A percentile compares a stretch with the other conserved stretches of the same genome.
Conservation (phyloP, 2,113 vertebrate genomes). For the Corydoras maculifer region DNA sequence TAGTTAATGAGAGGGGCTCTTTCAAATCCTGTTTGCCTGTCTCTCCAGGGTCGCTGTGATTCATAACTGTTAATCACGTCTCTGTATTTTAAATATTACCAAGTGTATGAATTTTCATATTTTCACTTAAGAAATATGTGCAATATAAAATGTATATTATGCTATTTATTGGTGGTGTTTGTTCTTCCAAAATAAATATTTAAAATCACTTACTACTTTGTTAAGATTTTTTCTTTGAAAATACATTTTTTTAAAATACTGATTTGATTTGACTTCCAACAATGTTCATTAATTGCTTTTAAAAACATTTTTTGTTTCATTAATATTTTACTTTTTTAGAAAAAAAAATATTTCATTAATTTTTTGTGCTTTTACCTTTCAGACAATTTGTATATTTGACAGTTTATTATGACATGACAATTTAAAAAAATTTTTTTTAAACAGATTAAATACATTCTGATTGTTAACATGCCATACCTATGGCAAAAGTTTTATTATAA, state of each 20-base stretch:
- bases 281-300: too few relatives aligned
- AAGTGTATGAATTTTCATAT: conserved; percentile 96
- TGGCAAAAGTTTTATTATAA: too few relatives aligned
- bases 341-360: too few relatives aligned
- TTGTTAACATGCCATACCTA: too few relatives aligned
- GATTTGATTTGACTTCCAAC: too few relatives aligned
- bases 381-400: too few relatives aligned
- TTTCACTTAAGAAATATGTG: conserved; percentile 96
- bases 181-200: conserved; percentile 99
- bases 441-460: too few relatives aligned
- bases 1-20: conserved; percentile 69
- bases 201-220: conserved; percentile 59
- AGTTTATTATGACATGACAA: too few relatives aligned
- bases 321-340: too few relatives aligned
- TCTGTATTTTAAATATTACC: conserved; percentile 97
- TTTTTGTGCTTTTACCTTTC: too few relatives aligned
- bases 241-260: not conserved
- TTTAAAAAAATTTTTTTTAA: too few relatives aligned
- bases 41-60: conserved; percentile 86
- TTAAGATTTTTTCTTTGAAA: conserved; percentile 6
- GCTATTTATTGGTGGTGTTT: conserved; percentile 99
- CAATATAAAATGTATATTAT: conserved; percentile 99
- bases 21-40: conserved; percentile 72
- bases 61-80: conserved; percentile 76
- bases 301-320: too few relatives aligned